Conservation (phyloP, 2,888 invertebrate species). For the Cheilosia vulpina region DNA sequence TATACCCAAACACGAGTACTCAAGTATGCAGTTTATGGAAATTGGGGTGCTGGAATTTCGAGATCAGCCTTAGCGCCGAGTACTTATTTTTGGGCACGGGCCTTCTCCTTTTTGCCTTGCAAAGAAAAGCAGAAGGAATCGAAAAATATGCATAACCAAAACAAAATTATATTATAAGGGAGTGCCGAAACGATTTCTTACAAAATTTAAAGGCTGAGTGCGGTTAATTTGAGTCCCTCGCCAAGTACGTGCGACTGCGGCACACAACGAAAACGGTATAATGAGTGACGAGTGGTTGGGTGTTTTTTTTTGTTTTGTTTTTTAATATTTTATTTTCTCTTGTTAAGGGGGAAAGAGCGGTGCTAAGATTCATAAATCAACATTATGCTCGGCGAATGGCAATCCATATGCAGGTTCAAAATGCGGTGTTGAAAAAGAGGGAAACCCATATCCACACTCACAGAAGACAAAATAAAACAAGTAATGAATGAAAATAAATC, state of each 20-base stretch:
- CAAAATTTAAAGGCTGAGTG: constrained; percentile 61
- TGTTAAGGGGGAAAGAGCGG: constrained; percentile 2
- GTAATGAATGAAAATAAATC: constrained; percentile 25
- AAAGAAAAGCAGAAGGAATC: too few species aligned
- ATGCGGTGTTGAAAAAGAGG: constrained; percentile 13
- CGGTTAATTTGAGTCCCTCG: constrained; percentile 53
- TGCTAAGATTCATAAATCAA: constrained; percentile 62
- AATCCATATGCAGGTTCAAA: constrained; percentile 35
- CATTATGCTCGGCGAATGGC: constrained; percentile 54
- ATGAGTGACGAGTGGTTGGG: constrained; percentile 40
- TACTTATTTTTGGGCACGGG: constrained; percentile 14
- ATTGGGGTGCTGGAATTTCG: constrained; percentile 25
- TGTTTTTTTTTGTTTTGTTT: constrained; percentile 3
- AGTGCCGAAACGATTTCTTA: constrained; percentile 68
- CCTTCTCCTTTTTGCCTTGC: neutral
- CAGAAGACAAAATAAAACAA: constrained; percentile 16
- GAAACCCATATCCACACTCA: constrained; percentile 2
- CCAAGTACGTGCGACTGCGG: constrained; percentile 37
- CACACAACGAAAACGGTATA: constrained; percentile 16
- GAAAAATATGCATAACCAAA: neutral
- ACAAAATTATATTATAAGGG: constrained; percentile 63
- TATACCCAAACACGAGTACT: neutral
- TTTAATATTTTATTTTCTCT: neutral
- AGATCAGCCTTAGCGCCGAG: constrained; percentile 27
- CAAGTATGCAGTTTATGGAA: constrained; percentile 9